These are phyloP conservation scores for Cephus rjabovi DNA, from an alignment of 2,888 invertebrate species.

Conservation along the genomic window DNA sequence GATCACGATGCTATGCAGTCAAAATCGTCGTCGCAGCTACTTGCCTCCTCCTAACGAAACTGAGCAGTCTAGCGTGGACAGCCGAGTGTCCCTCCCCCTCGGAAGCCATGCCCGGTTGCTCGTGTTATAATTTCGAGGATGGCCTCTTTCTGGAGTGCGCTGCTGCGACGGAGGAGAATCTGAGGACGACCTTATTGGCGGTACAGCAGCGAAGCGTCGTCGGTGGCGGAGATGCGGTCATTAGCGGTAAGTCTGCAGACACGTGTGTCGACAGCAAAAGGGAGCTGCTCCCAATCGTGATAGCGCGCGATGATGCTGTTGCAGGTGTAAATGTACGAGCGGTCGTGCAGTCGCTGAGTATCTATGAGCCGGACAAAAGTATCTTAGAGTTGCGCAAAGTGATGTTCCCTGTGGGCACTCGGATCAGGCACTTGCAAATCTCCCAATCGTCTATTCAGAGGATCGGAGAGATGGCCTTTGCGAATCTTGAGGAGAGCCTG, in stretches of 20 bases:
- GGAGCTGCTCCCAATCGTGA: no score
- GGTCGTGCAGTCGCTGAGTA: slow-evolving; percentile 70
- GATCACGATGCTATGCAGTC: slow-evolving; percentile 12
- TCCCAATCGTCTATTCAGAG: slow-evolving; percentile 76
- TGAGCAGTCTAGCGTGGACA: slow-evolving; percentile 38
- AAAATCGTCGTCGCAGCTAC: slow-evolving; percentile 6
- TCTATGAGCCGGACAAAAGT: slow-evolving; percentile 70
- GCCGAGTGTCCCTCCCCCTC: slow-evolving; percentile 56
- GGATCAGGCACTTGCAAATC: slow-evolving; percentile 70
- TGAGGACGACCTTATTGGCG: slow-evolving; percentile 79
- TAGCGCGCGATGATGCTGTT: no score
- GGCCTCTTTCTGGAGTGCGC: slow-evolving; percentile 91
- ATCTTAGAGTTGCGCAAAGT: slow-evolving; percentile 66
- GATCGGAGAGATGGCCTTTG: slow-evolving; percentile 78
- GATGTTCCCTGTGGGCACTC: slow-evolving; percentile 66
- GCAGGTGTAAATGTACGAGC: slow-evolving; percentile 32
- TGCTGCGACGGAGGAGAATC: slow-evolving; percentile 80
- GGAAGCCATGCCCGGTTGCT: slow-evolving; percentile 76
- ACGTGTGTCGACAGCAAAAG: no score
- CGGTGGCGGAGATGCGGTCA: slow-evolving; percentile 75
- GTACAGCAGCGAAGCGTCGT: slow-evolving; percentile 67
- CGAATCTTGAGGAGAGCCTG: slow-evolving; percentile 78
- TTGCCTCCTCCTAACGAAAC: background rate
- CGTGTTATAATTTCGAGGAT: slow-evolving; percentile 93
- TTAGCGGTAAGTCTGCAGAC: slow-evolving; percentile 71